Evolutionary conservation across 2,113 vertebrate genomes (phyloP).

Genomic region (Charadrius vociferus): DNA sequence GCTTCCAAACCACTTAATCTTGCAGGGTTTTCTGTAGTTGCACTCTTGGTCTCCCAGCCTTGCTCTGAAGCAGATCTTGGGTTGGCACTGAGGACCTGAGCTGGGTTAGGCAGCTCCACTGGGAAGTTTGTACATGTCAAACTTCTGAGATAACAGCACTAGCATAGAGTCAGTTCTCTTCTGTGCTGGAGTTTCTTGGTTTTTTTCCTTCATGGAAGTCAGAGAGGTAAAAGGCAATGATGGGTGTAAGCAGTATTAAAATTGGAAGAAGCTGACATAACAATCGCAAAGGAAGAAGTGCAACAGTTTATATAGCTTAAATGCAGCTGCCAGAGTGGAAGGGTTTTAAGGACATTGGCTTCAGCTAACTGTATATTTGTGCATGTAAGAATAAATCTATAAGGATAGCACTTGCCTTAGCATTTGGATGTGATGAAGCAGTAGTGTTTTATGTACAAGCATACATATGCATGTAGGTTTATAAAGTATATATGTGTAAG

Average conservation of each 20-base stretch:
- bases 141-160: not conserved
- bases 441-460: not conserved
- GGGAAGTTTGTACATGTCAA: not conserved
- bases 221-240: not conserved
- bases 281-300: not conserved
- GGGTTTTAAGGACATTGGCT: not conserved
- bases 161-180: not conserved
- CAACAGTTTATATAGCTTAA: not conserved
- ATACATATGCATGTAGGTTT: not conserved
- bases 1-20: not conserved
- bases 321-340: not conserved
- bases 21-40: not conserved
- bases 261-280: slow-evolving; percentile 22
- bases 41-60: not conserved
- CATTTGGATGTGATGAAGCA: not conserved
- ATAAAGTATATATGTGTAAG: not conserved
- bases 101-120: not conserved
- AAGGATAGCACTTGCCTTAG: not conserved
- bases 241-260: not conserved
- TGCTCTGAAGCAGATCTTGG: not conserved
- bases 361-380: not conserved
- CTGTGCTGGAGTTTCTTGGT: not conserved
- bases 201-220: not conserved
- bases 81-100: not conserved
- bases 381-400: not conserved